Evolutionary conservation across 2,888 invertebrate genomes (phyloP).

Genomic region (Lasioglossum villosulum): DNA sequence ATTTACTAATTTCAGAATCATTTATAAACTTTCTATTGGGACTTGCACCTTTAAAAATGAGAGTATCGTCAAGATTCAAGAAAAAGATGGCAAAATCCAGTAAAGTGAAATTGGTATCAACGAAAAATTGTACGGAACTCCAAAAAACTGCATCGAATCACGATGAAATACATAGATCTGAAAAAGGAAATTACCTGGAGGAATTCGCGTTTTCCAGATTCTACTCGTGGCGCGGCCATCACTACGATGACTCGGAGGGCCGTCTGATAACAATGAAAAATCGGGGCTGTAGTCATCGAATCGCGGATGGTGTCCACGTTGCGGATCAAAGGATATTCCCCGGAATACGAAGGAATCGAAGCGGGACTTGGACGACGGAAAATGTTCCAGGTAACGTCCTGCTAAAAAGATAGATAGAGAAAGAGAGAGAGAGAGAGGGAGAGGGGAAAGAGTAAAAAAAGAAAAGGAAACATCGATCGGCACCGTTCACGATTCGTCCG

Average conservation of each 20-base stretch:
- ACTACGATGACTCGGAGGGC: background rate
- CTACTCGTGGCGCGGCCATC: background rate
- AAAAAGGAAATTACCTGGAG: conserved; percentile 32
- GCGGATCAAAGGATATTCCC: conserved; percentile 22
- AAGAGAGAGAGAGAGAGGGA: background rate
- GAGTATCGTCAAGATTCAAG: background rate
- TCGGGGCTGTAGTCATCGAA: background rate
- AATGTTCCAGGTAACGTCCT: conserved; percentile 24
- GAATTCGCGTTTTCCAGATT: background rate
- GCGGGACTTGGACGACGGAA: background rate
- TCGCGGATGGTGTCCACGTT: conserved; percentile 6
- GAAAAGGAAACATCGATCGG: conserved; percentile 78
- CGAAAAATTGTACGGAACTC: background rate
- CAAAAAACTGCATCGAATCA: background rate
- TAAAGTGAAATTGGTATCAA: no score
- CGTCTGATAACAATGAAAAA: conserved; percentile 11
- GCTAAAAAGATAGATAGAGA: conserved; percentile 30
- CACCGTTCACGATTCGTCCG: conserved; percentile 76
- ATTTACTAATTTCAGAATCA: background rate
- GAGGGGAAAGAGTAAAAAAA: background rate
- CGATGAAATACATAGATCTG: background rate
- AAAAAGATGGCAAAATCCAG: background rate
- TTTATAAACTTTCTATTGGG: background rate
- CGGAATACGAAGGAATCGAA: conserved; percentile 28
- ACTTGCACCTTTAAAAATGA: background rate